Evolutionary conservation across 2,888 invertebrate genomes (phyloP).

Genomic region (Amphimallon solstitiale): DNA sequence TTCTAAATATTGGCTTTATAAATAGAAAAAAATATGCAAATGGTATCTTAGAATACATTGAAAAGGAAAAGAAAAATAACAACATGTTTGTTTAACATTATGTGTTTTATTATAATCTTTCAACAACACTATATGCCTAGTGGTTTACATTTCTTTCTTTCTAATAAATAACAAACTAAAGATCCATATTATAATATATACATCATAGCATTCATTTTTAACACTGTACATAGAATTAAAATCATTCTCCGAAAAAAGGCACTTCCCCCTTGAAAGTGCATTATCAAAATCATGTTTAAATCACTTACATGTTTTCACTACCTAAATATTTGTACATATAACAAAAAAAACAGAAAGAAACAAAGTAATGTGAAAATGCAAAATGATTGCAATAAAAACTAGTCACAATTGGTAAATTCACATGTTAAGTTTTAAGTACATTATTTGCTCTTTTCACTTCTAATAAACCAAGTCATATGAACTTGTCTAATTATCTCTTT

Average conservation of each 20-base stretch:
- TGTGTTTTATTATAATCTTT: constrained; percentile 52
- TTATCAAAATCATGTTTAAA: constrained; percentile 18
- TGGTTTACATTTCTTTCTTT: constrained; percentile 46
- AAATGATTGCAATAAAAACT: constrained; percentile 15
- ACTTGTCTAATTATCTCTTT: no score
- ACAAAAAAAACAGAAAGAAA: constrained; percentile 31
- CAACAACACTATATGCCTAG: constrained; percentile 55
- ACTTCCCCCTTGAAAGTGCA: constrained; percentile 32
- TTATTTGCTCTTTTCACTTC: background rate
- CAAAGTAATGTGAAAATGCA: constrained; percentile 13
- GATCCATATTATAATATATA: constrained; percentile 45
- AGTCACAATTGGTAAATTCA: constrained; percentile 17
- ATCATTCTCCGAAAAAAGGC: constrained; percentile 29
- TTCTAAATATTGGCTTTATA: no score
- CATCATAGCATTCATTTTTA: constrained; percentile 46
- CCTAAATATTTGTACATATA: constrained; percentile 35
- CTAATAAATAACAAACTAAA: constrained; percentile 54
- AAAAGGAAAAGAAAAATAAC: constrained; percentile 33
- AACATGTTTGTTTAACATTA: constrained; percentile 48
- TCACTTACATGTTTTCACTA: constrained; percentile 29
- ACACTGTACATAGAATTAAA: constrained; percentile 47
- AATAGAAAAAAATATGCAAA: no score
- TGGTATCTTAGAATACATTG: no score
- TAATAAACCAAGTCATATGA: background rate
- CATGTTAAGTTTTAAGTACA: constrained; percentile 15